Evolutionary conservation across 1,140 invertebrate species (phyloP).

Genomic region (Theocolax elegans): DNA sequence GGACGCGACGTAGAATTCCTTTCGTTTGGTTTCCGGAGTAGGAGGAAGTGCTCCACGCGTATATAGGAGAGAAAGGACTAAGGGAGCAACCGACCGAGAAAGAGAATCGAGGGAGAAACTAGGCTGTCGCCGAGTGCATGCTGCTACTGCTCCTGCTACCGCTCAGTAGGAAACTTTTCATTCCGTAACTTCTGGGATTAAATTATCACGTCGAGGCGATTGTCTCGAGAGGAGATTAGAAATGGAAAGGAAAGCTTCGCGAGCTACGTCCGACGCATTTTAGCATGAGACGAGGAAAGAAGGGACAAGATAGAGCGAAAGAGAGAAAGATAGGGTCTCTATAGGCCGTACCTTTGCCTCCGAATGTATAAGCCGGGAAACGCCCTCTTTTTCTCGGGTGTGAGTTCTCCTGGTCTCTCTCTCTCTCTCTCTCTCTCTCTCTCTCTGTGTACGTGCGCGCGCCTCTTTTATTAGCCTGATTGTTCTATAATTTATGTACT

Average conservation of each 20-base stretch:
- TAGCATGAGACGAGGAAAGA: constrained; percentile 2
- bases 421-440: not conserved
- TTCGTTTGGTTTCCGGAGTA: constrained; percentile 19
- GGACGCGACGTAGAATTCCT: constrained; percentile 18
- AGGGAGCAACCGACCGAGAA: constrained; percentile 13
- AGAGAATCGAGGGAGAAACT: constrained; percentile 30
- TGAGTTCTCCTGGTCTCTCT: not conserved
- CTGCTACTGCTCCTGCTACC: constrained; percentile 46
- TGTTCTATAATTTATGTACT: constrained; percentile 32
- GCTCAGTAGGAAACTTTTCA: constrained; percentile 60
- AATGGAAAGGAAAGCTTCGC: constrained; percentile 47
- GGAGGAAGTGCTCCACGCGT: not conserved
- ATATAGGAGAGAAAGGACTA: not conserved
- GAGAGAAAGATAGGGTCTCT: not conserved
- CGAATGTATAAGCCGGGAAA: constrained; percentile 2
- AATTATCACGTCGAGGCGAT: constrained; percentile 62
- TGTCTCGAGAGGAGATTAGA: constrained; percentile 61
- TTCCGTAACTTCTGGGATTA: constrained; percentile 63
- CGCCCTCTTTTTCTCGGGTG: constrained; percentile 19
- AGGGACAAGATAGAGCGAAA: not conserved
- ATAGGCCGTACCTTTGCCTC: constrained; percentile 17
- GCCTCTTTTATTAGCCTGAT: constrained; percentile 32
- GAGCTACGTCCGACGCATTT: constrained; percentile 42
- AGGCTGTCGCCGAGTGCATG: constrained; percentile 43
- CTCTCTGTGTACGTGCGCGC: not conserved